Conservation (phyloP, 23 tunicate species). For the Pegea sp. region DNA sequence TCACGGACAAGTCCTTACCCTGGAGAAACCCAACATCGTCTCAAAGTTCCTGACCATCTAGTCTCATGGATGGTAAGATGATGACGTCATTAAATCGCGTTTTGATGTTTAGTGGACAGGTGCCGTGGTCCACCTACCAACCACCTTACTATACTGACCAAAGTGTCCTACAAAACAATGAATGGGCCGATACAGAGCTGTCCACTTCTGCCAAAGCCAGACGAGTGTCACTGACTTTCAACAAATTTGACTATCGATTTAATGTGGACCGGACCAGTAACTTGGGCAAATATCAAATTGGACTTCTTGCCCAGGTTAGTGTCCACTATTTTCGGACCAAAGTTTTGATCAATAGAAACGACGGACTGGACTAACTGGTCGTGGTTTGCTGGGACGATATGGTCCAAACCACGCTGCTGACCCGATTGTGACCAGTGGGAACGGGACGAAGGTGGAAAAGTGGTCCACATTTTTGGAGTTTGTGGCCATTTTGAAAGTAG, state of each 20-base stretch:
- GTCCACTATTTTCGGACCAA: not conserved
- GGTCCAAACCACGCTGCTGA: conserved; percentile 99
- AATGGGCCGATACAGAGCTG: conserved; percentile 37
- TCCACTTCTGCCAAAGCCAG: not conserved
- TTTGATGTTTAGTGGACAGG: conserved; percentile 5
- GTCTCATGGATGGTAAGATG: conserved; percentile 53
- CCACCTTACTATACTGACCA: conserved; percentile 37
- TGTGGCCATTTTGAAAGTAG: conserved; percentile 48
- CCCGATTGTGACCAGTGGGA: conserved; percentile 96
- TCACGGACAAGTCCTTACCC: conserved; percentile 32
- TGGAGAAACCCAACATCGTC: conserved; percentile 2
- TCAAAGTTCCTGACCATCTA: conserved; percentile 14
- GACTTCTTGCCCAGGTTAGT: conserved; percentile 60
- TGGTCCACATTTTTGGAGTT: conserved; percentile 26
- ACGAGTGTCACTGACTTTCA: conserved; percentile 26
- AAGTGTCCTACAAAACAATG: conserved; percentile 3
- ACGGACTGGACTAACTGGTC: conserved; percentile 69
- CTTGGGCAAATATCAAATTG: conserved; percentile 31
- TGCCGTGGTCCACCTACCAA: conserved; percentile 21
- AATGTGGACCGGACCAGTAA: conserved; percentile 42
- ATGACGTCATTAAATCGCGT: not conserved
- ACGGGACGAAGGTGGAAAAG: conserved; percentile 11
- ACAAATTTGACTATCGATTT: conserved; percentile 27
- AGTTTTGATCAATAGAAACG: conserved; percentile 35
- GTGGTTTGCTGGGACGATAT: conserved; percentile 75